Evolutionary conservation across 1,140 invertebrate genomes (phyloP).

Genomic region (Drosophila oshimai): DNA sequence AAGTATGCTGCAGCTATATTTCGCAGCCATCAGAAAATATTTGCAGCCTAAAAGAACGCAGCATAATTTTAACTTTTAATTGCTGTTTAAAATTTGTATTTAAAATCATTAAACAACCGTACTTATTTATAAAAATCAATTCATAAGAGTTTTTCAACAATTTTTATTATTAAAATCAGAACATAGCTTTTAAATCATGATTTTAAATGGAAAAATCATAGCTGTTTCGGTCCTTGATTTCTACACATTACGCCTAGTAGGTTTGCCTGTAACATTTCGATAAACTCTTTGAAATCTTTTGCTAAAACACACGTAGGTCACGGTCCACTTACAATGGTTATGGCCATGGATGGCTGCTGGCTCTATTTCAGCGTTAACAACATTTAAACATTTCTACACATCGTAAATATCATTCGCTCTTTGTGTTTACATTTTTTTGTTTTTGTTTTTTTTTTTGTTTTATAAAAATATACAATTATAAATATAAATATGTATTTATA

Average conservation of each 20-base stretch:
- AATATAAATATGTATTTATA: constrained; percentile 27
- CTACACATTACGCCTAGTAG: constrained; percentile 51
- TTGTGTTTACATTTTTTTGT: background rate
- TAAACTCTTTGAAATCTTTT: constrained; percentile 52
- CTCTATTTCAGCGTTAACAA: constrained; percentile 16
- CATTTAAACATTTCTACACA: constrained; percentile 43
- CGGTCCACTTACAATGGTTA: constrained; percentile 41
- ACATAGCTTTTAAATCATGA: too few species aligned
- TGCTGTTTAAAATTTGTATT: too few species aligned
- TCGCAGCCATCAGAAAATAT: too few species aligned
- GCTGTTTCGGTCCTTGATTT: constrained; percentile 40
- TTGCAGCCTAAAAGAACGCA: too few species aligned
- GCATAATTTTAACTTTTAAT: too few species aligned
- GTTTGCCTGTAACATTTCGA: constrained; percentile 61
- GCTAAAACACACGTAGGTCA: constrained; percentile 43
- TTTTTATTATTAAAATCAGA: too few species aligned
- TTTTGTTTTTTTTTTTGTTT: background rate
- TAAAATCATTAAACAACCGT: too few species aligned
- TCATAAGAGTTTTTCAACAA: too few species aligned
- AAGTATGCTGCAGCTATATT: too few species aligned
- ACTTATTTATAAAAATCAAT: too few species aligned
- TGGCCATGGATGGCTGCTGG: constrained; percentile 9
- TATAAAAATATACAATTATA: constrained; percentile 45
- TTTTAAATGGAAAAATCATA: too few species aligned
- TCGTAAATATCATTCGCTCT: constrained; percentile 35